These are phyloP conservation scores for Gopherus flavomarginatus DNA, from an alignment of 2,113 vertebrate species.

Conservation along the genomic window DNA sequence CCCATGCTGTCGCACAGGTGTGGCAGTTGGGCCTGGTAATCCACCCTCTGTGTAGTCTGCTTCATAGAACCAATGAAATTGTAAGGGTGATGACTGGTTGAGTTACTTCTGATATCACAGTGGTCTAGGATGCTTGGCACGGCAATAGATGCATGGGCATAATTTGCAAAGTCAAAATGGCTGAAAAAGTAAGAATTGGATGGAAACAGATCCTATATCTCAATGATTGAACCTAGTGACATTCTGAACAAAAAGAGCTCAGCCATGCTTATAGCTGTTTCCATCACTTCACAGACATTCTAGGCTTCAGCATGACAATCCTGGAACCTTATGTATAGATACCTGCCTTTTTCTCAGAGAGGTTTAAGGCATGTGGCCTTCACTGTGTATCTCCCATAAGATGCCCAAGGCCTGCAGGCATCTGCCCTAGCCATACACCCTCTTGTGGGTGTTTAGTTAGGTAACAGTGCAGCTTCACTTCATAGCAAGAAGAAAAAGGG, in stretches of 20 bases:
- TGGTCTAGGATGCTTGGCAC: not conserved
- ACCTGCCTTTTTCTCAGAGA: rapidly evolving
- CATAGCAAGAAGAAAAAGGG: not conserved
- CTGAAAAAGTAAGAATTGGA: not conserved
- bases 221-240: not conserved
- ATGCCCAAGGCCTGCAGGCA: slow-evolving; percentile 2
- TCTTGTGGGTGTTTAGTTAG: not conserved
- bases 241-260: not conserved
- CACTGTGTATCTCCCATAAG: not conserved
- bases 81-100: not conserved
- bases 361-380: not conserved
- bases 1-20: not conserved
- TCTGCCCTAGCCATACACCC: slow-evolving; percentile 14
- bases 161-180: not conserved
- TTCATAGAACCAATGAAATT: not conserved
- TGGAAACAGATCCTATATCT: not conserved
- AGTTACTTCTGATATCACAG: not conserved
- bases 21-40: not conserved
- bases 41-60: not conserved
- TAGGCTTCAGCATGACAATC: not conserved
- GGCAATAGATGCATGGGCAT: not conserved
- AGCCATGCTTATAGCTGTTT: not conserved
- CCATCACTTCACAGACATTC: not conserved
- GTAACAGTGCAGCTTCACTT: slow-evolving; percentile 10
- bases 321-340: not conserved